These are phyloP conservation scores for Cetonia aurata DNA, from an alignment of 2,888 invertebrate genomes.

Conservation along the genomic window DNA sequence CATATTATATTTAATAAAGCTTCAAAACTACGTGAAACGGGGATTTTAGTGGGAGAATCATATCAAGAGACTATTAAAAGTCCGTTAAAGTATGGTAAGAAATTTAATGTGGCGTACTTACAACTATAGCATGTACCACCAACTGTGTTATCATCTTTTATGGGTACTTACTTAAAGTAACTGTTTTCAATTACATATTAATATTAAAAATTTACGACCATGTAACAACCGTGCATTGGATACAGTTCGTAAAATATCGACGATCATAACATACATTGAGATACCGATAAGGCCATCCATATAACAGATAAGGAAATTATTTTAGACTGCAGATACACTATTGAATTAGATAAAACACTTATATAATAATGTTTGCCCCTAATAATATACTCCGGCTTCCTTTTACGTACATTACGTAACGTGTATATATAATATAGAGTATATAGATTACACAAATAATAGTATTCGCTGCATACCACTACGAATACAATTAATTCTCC, in stretches of 20 bases:
- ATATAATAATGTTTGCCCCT: conserved; percentile 33
- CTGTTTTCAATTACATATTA: conserved; percentile 32
- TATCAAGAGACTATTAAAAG: no score
- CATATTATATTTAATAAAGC: no score
- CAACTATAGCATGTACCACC: background rate
- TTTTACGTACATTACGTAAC: conserved; percentile 27
- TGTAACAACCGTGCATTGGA: conserved; percentile 25
- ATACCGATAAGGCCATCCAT: conserved; percentile 13
- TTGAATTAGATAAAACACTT: conserved; percentile 40
- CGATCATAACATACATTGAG: conserved; percentile 26
- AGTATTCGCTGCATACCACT: conserved; percentile 22
- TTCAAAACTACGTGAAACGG: no score
- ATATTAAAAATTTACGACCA: conserved; percentile 23
- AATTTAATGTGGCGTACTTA: background rate
- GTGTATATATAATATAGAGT: conserved; percentile 26
- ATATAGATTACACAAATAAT: conserved; percentile 33
- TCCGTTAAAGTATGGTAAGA: no score
- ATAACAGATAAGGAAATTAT: conserved; percentile 32
- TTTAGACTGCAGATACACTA: conserved; percentile 28
- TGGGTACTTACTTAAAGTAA: conserved; percentile 12
- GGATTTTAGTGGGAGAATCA: no score
- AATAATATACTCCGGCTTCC: conserved; percentile 34
- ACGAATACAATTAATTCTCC: conserved; percentile 35
- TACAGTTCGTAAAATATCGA: conserved; percentile 34
- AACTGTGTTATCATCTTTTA: conserved; percentile 14